A percentile compares a stretch with the other conserved stretches of the same genome.
phyloP scores from a whole-genome alignment of 2,888 invertebrate species.

The Eristalis pertinax region DNA sequence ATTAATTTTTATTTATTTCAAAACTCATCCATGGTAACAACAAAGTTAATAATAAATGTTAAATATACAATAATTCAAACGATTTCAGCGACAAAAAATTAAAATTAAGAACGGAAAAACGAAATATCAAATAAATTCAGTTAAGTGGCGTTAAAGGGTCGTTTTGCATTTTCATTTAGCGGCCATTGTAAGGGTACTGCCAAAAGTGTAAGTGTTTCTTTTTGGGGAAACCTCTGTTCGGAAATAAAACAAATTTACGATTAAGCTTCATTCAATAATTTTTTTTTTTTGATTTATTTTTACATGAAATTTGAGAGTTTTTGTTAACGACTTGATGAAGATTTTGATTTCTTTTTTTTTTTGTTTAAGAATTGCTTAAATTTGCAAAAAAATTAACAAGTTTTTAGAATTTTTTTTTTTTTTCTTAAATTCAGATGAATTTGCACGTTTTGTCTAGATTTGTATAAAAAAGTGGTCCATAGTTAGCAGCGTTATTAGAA shows the following conservation, averaged over 20 bases:
- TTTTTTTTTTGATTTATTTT: constrained; percentile 29
- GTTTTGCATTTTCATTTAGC: constrained; percentile 56
- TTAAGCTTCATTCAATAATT: constrained; percentile 1
- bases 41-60: constrained; percentile 33
- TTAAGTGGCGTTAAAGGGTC: background rate
- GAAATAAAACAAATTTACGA: constrained; percentile 31
- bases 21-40: constrained; percentile 58
- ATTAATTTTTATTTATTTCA: constrained; percentile 49
- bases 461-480: constrained; percentile 69
- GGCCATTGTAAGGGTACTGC: constrained; percentile 69
- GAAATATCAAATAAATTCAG: constrained; percentile 3
- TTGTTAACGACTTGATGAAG: constrained; percentile 2
- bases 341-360: constrained; percentile 5
- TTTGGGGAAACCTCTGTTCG: constrained; percentile 63
- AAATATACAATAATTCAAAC: constrained; percentile 47
- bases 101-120: constrained; percentile 6
- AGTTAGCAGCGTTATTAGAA: constrained; percentile 51
- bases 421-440: constrained; percentile 1
- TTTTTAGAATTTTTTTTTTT: constrained; percentile 8
- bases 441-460: constrained; percentile 34
- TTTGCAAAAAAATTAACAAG: constrained; percentile 15
- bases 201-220: constrained; percentile 69
- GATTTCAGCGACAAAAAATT: constrained; percentile 22
- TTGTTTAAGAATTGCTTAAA: constrained; percentile 8
- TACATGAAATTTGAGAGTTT: constrained; percentile 17